phyloP scores from a whole-genome alignment of 2,797 vertebrate genomes.

The Thamnophis elegans region DNA sequence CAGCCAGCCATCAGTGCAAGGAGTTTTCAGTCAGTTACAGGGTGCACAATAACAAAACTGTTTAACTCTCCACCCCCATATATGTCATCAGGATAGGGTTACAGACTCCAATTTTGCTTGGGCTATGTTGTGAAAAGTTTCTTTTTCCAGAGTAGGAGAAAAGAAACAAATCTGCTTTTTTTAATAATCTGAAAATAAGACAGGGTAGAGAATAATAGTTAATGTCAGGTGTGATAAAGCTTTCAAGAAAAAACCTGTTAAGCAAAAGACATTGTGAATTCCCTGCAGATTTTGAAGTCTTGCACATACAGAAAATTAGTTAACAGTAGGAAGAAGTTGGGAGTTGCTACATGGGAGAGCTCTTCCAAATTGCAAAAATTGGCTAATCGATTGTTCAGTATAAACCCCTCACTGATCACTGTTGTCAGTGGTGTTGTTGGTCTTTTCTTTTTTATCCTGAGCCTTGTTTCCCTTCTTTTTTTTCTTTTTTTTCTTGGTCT shows the following conservation, averaged over 20 bases:
- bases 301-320: conserved; percentile 70
- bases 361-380: conserved; percentile 78
- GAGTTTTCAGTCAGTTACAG: conserved; percentile 61
- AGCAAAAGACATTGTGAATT: conserved; percentile 74
- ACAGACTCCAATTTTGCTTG: conserved; percentile 78
- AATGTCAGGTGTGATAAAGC: conserved; percentile 82
- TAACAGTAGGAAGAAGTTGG: conserved; percentile 71
- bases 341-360: conserved; percentile 79
- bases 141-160: conserved; percentile 79
- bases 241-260: conserved; percentile 80
- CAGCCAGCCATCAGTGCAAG: conserved; percentile 66
- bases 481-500: conserved; percentile 98
- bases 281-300: conserved; percentile 74
- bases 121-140: conserved; percentile 77
- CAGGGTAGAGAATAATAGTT: conserved; percentile 80
- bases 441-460: conserved; percentile 96
- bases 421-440: conserved; percentile 87
- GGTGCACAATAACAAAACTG: conserved; percentile 74
- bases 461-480: conserved; percentile 98
- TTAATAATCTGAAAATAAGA: conserved; percentile 82
- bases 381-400: conserved; percentile 73
- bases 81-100: conserved; percentile 78
- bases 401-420: conserved; percentile 88
- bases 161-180: conserved; percentile 82
- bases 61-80: conserved; percentile 62